Conservation (phyloP, 2,113 vertebrate genomes). For the Actenoides hombroni region DNA sequence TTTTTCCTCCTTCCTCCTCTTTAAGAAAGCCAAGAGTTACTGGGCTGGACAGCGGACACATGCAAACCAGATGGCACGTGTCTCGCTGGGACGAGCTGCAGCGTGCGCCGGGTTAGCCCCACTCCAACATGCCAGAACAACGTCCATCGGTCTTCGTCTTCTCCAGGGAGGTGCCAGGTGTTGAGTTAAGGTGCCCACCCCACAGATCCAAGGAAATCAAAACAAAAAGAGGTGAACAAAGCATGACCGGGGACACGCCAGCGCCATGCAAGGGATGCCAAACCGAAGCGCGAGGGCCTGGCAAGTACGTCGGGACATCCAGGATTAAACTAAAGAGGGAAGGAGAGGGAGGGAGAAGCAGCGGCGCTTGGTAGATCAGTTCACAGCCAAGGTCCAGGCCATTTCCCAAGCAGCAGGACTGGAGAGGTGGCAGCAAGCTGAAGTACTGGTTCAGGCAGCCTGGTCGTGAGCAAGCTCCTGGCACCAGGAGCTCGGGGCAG, state of each 20-base stretch:
- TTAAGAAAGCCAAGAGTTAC: neutral
- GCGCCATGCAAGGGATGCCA: slow-evolving; percentile 64
- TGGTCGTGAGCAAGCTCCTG: neutral
- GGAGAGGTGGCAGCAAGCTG: slow-evolving; percentile 35
- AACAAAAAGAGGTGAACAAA: slow-evolving; percentile 14
- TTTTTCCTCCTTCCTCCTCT: slow-evolving; percentile 3
- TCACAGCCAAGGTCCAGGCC: slow-evolving; percentile 7
- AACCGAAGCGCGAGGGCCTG: neutral
- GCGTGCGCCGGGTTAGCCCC: neutral
- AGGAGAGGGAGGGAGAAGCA: neutral
- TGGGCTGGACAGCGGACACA: neutral
- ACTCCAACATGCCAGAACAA: neutral
- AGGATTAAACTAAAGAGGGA: neutral
- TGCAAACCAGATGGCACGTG: neutral
- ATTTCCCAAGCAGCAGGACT: slow-evolving; percentile 39
- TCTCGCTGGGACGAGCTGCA: neutral
- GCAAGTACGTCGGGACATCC: neutral
- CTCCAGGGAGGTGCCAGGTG: neutral
- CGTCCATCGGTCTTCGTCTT: fast-evolving
- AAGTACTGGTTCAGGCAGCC: slow-evolving; percentile 21
- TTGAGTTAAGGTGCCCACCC: neutral
- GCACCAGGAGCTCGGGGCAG: neutral
- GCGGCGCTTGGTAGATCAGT: neutral
- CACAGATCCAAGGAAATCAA: neutral
- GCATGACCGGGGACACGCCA: neutral